Evolutionary conservation across 2,113 vertebrate genomes (phyloP).

Genomic region (Oenanthe oenanthe): DNA sequence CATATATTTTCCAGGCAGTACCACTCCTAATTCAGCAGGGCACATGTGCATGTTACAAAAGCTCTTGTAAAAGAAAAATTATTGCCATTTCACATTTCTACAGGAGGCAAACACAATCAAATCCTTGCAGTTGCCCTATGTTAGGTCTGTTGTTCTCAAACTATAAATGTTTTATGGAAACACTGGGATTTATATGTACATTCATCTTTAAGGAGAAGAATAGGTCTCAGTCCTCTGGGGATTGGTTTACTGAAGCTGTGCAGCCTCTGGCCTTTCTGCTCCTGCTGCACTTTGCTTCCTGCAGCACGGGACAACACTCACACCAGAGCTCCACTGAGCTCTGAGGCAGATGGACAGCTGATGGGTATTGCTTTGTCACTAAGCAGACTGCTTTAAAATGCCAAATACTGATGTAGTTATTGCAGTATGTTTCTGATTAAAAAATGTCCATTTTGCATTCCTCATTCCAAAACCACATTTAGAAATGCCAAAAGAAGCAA

Average conservation of each 20-base stretch:
- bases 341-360: neutral
- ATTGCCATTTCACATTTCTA: constrained; percentile 72
- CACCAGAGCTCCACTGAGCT: neutral
- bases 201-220: constrained; percentile 71
- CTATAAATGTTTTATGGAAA: constrained; percentile 70
- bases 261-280: constrained; percentile 40
- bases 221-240: constrained; percentile 44
- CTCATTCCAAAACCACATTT: neutral
- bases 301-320: neutral
- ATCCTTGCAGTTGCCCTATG: constrained; percentile 52
- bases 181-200: constrained; percentile 47
- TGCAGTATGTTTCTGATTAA: constrained; percentile 17
- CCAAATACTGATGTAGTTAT: neutral
- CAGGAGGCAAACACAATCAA: constrained; percentile 71
- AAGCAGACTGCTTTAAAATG: constrained; percentile 6
- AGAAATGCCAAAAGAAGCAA: constrained; percentile 33
- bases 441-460: constrained; percentile 29
- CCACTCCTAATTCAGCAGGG: constrained; percentile 68
- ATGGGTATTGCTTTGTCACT: neutral
- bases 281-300: neutral
- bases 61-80: constrained; percentile 68
- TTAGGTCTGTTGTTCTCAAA: constrained; percentile 58
- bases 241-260: constrained; percentile 33
- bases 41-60: constrained; percentile 72
- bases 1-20: constrained; percentile 75